Conservation (phyloP, 2,888 invertebrate genomes). For the Gari tellinella region DNA sequence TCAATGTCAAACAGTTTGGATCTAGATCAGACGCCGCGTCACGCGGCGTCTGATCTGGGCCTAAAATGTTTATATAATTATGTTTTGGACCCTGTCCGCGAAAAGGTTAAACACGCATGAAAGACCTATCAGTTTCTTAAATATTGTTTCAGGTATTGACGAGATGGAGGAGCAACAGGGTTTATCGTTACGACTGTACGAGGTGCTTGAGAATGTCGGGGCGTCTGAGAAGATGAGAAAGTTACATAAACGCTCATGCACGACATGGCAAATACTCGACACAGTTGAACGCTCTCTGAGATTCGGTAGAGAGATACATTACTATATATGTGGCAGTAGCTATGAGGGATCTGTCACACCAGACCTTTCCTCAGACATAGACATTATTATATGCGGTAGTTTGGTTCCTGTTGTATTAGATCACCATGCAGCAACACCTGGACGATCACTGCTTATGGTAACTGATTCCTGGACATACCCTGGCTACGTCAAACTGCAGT, state of each 20-base stretch:
- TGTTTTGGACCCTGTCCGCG: too few species aligned
- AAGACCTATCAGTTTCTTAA: too few species aligned
- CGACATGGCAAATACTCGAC: background rate
- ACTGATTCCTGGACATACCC: slow-evolving; percentile 6
- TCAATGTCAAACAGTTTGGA: too few species aligned
- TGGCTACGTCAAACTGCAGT: slow-evolving; percentile 13
- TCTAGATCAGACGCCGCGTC: too few species aligned
- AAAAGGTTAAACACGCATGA: too few species aligned
- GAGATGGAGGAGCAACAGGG: too few species aligned
- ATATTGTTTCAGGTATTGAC: too few species aligned
- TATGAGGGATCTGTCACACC: slow-evolving; percentile 10
- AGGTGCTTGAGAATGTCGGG: slow-evolving; percentile 2
- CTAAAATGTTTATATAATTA: too few species aligned
- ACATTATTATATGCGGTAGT: background rate
- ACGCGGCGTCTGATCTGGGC: too few species aligned
- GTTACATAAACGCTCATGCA: background rate
- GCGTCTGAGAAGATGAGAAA: background rate
- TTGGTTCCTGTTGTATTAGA: background rate
- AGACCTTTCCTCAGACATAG: slow-evolving; percentile 4
- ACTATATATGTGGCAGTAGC: slow-evolving; percentile 1
- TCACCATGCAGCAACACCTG: background rate
- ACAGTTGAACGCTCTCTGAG: background rate
- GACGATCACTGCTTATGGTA: background rate
- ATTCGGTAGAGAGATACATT: background rate
- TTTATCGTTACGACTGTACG: slow-evolving; percentile 2